Base-by-base conservation (phyloP, 2,888 invertebrate genomes). In the Serrognathus titanus region DNA sequence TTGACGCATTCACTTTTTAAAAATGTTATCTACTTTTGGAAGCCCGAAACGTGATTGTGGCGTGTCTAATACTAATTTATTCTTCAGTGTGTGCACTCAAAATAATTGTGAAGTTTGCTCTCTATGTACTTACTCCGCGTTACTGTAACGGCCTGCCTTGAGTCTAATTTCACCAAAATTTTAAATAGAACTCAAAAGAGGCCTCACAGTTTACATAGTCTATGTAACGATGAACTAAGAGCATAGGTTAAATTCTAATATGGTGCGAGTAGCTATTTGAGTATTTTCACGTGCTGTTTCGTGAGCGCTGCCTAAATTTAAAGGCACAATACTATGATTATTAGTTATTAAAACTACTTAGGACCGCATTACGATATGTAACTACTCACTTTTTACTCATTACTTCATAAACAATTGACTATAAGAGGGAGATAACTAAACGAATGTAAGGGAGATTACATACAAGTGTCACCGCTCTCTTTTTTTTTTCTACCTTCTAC, bases 41-140 rank as follows among this genome's bases (percentile, higher is more conserved):
- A 72, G 72, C 72, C 72, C 72, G 66, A 69, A 71, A 69, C 62
- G 71, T 71, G 71, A 71, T 71, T 70, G 67, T 68, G 67, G 69
- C 68, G 66, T 66, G 24, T 31, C 24, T 31, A 31, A 31, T 31
- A 31, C 24, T 31, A 31, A 31, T 31, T 31, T 6, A 5, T 31
- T 31, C 43, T 16, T 12, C 20, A n/a, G 43, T 16, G 43, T 9
- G 13, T 16, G 13, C 10, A 43, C 13, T 13, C 13, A 43, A 39
- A 39, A 11, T 39, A 39, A 39, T 10, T 39, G 12, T 11, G n/a
- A 11, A 6, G 39, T 39, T 16, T 9, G 16, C 20, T 10, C 8
- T 43, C 43, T 16, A 6, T 16, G 8, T 41, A 41, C 9, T 12
- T 2, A 16, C 20, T 13, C 5, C 39, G 12, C 6, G 1, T 39